phyloP scores from a whole-genome alignment of 2,113 vertebrate genomes.

The Takifugu flavidus region DNA sequence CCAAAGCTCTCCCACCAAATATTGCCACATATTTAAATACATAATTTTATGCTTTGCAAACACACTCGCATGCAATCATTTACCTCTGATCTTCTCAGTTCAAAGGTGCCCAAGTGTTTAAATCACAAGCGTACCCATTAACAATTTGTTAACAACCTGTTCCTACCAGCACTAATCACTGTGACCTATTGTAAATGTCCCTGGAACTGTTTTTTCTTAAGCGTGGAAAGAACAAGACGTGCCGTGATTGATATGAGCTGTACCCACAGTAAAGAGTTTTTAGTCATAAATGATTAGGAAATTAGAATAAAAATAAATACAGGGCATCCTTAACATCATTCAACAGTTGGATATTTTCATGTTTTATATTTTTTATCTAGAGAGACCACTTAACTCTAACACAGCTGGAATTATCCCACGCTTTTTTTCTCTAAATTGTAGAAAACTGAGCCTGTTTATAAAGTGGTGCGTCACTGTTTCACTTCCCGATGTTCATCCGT shows the following conservation, averaged over 20 bases:
- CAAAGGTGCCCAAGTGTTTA: slow-evolving; percentile 33
- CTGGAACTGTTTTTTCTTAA: neutral
- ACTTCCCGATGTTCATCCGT: slow-evolving; percentile 53
- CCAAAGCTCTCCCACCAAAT: slow-evolving; percentile 1
- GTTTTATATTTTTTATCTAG: no score
- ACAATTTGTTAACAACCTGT: slow-evolving; percentile 39
- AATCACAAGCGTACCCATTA: slow-evolving; percentile 24
- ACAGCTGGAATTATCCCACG: no score
- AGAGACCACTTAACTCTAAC: no score
- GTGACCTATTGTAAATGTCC: slow-evolving; percentile 15
- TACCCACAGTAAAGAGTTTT: no score
- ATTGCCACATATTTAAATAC: neutral
- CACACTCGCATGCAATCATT: slow-evolving; percentile 3
- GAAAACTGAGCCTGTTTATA: slow-evolving; percentile 33
- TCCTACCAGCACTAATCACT: slow-evolving; percentile 26
- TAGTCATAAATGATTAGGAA: no score
- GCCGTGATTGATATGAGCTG: no score
- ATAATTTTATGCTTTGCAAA: neutral
- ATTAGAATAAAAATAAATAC: no score
- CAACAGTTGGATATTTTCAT: no score
- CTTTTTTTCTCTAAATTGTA: slow-evolving; percentile 6
- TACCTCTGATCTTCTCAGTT: slow-evolving; percentile 1
- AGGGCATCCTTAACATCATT: no score
- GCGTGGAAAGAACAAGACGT: neutral
- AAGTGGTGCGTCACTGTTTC: slow-evolving; percentile 38